phyloP scores from a whole-genome alignment of 1,140 invertebrate genomes.

The Drosophila kanapiae region DNA sequence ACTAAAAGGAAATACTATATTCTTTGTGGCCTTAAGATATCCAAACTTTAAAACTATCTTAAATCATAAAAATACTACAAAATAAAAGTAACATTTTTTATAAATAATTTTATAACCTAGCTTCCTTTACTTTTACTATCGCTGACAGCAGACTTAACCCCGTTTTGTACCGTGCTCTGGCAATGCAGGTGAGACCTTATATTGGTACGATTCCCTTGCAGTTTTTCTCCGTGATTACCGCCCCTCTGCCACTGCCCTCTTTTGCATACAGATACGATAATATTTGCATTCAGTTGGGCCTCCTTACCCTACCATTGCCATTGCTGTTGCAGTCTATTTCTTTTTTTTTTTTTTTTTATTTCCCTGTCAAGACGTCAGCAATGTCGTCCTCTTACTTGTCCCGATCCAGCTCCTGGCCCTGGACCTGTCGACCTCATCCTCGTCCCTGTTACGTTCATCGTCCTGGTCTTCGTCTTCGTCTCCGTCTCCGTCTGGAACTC shows the following conservation, averaged over 20 bases:
- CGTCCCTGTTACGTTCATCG: slow-evolving; percentile 12
- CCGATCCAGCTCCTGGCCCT: slow-evolving; percentile 25
- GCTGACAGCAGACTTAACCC: neutral
- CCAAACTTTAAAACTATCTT: no score
- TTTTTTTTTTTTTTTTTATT: slow-evolving; percentile 61
- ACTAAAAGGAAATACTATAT: no score
- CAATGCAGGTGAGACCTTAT: slow-evolving; percentile 1
- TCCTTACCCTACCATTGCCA: slow-evolving; percentile 26
- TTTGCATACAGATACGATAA: slow-evolving; percentile 74
- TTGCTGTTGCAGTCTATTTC: slow-evolving; percentile 51
- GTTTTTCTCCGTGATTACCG: slow-evolving; percentile 22
- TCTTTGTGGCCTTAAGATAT: no score
- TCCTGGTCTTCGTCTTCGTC: slow-evolving; percentile 25
- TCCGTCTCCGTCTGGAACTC: slow-evolving; percentile 65
- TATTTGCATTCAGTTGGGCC: slow-evolving; percentile 80
- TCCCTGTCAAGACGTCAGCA: slow-evolving; percentile 79
- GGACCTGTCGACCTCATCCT: slow-evolving; percentile 29
- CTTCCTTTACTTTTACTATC: neutral
- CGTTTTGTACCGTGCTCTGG: neutral
- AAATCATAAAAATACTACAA: no score
- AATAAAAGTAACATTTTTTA: no score
- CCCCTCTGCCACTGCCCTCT: slow-evolving; percentile 3
- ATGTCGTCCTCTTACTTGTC: slow-evolving; percentile 35
- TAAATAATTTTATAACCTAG: no score
- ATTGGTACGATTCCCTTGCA: slow-evolving; percentile 1